Percentiles rank a stretch among this genome's conserved stretches.
Evolutionary conservation across 1,140 invertebrate species (phyloP).

Genomic region (Caenorhabditis briggsae): DNA sequence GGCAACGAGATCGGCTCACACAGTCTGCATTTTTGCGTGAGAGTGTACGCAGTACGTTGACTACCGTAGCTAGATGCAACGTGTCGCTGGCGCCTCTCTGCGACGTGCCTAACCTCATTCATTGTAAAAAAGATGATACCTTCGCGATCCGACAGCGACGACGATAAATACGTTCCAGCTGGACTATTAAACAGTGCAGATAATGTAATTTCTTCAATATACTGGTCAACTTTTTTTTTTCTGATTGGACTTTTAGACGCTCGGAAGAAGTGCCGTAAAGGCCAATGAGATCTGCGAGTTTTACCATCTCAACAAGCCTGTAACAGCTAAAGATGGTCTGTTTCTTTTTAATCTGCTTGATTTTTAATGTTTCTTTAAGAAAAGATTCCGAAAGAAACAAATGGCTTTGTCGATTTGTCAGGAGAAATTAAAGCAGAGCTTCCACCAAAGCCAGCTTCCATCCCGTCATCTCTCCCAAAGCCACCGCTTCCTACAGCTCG

Average conservation of each 20-base stretch:
- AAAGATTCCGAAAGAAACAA: not conserved
- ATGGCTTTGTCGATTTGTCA: conserved; percentile 1
- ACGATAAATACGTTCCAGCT: conserved; percentile 22
- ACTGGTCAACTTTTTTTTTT: not conserved
- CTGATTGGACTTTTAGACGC: not conserved
- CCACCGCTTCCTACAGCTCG: not conserved
- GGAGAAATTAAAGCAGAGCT: not conserved
- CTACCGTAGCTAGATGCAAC: not conserved
- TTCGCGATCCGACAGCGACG: not conserved
- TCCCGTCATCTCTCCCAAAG: not conserved
- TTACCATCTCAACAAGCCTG: conserved; percentile 13
- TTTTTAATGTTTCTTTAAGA: not conserved
- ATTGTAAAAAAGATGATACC: not conserved
- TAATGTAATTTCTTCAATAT: not conserved
- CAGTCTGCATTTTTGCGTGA: no score
- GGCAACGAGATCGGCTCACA: no score
- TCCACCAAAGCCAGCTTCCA: not conserved
- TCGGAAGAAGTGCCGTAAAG: not conserved
- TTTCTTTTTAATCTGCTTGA: not conserved
- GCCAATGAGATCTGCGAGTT: conserved; percentile 38
- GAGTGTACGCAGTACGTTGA: no score
- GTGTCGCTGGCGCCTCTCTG: not conserved
- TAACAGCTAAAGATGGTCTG: not conserved
- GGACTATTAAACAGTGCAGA: not conserved
- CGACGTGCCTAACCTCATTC: not conserved